Evolutionary conservation across 2,797 vertebrate genomes (phyloP), one percentile per base, ranked within the genome.

Genomic region (Coregonus sp.): DNA sequence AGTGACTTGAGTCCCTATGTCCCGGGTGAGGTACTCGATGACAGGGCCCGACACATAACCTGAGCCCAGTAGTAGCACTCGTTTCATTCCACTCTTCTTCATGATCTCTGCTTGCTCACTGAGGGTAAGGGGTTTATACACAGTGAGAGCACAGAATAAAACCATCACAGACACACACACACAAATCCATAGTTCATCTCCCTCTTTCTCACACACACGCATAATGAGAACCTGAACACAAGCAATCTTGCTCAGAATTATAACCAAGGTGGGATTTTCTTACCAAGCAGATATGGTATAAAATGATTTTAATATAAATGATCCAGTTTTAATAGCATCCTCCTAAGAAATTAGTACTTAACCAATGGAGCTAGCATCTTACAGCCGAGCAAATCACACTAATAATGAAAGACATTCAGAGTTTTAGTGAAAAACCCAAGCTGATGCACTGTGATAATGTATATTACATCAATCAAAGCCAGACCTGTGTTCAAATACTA

Each of bases 31-130:
- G 85, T 99, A 99, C 81, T 97, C 96, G 37, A 99, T 90, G 0
- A 99, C 95, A 6, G 97, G 97, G 16, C 92, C 95, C 16, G 97
- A 98, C 75, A 99, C 96, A 4, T 99, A 99, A 15, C 98, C 98
- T 9, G 97, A 95, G 25, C 98, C 98, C 0, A 99, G 25, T 25
- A 25, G 25, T 25, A 25, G 95, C 86, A 99, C 81, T 81, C 99
- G 93, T 25, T 25, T 25, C 25, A 25, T 25, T 25, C 25, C 25
- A 25, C 25, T 25, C 25, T 25, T 25, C 25, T 25, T 25, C 25
- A 25, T 25, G 25, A 25, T 25, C 90, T 94, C 91, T 54, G 89
- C 84, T 15, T 88, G 81, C 59, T 90, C 90, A 83, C 94, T 94
- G 81, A 12, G 70, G 77, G 4, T 25, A 35, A 35, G 20, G 33